Evolutionary conservation across 2,113 vertebrate species (phyloP), one percentile per base, ranked within the genome.

Genomic region (Edolisoma coerulescens): DNA sequence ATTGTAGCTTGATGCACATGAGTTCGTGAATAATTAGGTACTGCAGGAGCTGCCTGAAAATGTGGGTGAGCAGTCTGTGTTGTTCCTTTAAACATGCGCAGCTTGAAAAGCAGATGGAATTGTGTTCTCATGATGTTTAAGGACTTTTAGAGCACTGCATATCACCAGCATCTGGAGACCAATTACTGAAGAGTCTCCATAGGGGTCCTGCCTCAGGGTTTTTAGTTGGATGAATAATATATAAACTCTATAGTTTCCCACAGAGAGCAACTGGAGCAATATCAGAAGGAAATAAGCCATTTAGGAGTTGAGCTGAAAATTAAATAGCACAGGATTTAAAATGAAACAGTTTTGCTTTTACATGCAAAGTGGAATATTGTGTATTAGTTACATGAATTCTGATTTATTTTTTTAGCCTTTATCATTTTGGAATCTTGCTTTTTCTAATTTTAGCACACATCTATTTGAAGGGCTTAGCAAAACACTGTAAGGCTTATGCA

Each of bases 151-250:
- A 97, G 90, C 90, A 65, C 82, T 91, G 94, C 47, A 20, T 92
- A 95, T 87, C 88, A 85, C 94, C 84, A 80, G 89, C 97, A 97
- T 97, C 98, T 98, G 97, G 97, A 98, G 97, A 97, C 97, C 97
- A 98, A 97, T 98, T 98, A 98, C 94, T 91, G 93, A 97, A 97
- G 95, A 95, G 74, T 95, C 97, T 97, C 98, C 79, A 78, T 56
- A 97, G 97, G 97, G 89, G 91, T 97, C 83, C 96, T 95, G 97
- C 98, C 93, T 97, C 91, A 63, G 94, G 97, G 90, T 97, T 98
- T 97, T 98, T 97, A 97, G 93, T 95, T 96, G 95, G 78, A 98
- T 98, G 97, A 98, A 98, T 98, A 98, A 98, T 97, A 98, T 96
- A 98, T 98, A 97, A 96, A 97, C 90, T 96, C 93, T 85, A 1